These are phyloP conservation scores for Gila robusta DNA, from an alignment of 2,797 vertebrate genomes.

Conservation along the genomic window DNA sequence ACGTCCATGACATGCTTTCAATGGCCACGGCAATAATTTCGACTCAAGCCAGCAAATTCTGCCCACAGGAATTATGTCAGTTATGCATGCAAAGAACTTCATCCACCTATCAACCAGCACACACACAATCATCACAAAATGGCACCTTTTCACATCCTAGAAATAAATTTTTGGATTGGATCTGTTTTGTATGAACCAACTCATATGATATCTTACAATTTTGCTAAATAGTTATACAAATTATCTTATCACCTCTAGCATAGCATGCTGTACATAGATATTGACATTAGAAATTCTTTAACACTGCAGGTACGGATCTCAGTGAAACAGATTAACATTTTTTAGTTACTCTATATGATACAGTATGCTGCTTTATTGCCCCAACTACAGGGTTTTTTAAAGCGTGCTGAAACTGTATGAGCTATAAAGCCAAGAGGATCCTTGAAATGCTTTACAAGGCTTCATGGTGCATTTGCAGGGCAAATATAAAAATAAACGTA, in stretches of 20 bases:
- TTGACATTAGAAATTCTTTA: neutral
- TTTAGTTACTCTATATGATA: neutral
- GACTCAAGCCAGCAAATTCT: neutral
- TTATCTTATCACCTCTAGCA: neutral
- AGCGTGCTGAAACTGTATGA: neutral
- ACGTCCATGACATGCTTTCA: neutral
- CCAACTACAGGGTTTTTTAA: neutral
- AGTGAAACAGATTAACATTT: neutral
- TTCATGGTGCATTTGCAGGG: neutral
- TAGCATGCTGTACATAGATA: neutral
- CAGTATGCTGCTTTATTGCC: neutral
- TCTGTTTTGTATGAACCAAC: neutral
- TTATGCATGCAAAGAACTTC: neutral
- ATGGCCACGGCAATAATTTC: neutral
- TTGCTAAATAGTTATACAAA: neutral
- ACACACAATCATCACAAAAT: neutral
- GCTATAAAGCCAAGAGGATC: slow-evolving; percentile 16
- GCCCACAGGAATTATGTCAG: slow-evolving; percentile 15
- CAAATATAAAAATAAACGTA: neutral
- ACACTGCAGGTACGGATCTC: neutral
- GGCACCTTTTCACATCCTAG: neutral
- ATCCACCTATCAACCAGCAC: neutral
- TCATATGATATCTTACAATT: neutral
- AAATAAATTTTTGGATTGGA: neutral
- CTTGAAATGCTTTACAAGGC: slow-evolving; percentile 18